Evolutionary conservation across 2,797 vertebrate genomes (phyloP).

Genomic region (Gadopsis bispinosus): DNA sequence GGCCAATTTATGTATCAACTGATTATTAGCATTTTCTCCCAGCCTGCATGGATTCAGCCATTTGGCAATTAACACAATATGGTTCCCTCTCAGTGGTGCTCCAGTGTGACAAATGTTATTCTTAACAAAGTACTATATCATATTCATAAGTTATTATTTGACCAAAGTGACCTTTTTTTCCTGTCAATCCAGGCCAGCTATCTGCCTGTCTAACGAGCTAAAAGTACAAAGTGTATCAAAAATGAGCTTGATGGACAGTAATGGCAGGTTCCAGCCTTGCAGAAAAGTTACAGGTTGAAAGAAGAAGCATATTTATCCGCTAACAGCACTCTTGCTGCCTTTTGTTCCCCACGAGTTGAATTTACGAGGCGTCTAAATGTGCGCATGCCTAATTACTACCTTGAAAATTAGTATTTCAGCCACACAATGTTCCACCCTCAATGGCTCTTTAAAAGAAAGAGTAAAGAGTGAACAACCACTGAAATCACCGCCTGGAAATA

Average conservation of each 20-base stretch:
- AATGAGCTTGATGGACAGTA: conserved; percentile 48
- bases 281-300: conserved; percentile 23
- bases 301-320: conserved; percentile 16
- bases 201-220: neutral
- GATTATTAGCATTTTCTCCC: conserved; percentile 20
- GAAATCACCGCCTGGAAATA: conserved; percentile 15
- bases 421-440: conserved; percentile 3
- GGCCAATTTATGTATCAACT: conserved; percentile 30
- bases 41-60: neutral
- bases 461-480: conserved; percentile 19
- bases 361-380: conserved; percentile 21
- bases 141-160: conserved; percentile 16
- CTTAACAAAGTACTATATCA: conserved; percentile 21
- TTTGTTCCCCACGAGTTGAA: conserved; percentile 32
- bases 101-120: conserved; percentile 1
- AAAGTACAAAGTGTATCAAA: conserved; percentile 12
- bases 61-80: neutral
- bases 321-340: conserved; percentile 16
- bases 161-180: conserved; percentile 11
- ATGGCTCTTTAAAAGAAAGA: conserved; percentile 1
- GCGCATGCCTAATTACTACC: conserved; percentile 42
- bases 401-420: conserved; percentile 44
- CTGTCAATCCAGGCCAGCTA: neutral
- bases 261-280: conserved; percentile 24
- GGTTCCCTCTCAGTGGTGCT: neutral